Evolutionary conservation across 2,888 invertebrate genomes (phyloP).

Genomic region (Trachelus tabidus): DNA sequence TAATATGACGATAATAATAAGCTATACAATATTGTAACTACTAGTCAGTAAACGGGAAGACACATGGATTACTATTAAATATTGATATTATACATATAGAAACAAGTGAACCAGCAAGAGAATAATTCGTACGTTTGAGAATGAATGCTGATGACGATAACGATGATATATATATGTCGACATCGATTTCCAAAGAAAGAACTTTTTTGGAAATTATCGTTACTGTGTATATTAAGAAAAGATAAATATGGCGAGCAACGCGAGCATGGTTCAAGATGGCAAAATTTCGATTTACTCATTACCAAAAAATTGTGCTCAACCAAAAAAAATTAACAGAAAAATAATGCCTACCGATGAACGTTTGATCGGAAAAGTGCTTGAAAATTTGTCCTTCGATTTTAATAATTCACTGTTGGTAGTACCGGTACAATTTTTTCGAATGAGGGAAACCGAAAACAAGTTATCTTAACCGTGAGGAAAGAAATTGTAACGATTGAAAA

Average conservation of each 20-base stretch:
- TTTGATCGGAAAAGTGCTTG: background rate
- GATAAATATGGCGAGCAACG: background rate
- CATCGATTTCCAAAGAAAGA: background rate
- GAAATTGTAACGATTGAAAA: background rate
- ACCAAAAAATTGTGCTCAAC: background rate
- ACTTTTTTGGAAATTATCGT: background rate
- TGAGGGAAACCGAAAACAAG: background rate
- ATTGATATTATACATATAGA: constrained; percentile 20
- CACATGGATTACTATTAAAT: constrained; percentile 29
- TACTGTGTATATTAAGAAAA: background rate
- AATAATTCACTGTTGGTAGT: background rate
- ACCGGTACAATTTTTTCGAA: background rate
- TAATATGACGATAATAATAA: constrained; percentile 35
- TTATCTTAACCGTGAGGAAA: background rate
- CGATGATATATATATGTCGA: background rate
- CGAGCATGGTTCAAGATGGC: background rate
- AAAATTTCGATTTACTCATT: background rate
- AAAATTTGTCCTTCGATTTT: background rate
- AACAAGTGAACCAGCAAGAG: constrained; percentile 2
- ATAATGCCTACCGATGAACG: background rate
- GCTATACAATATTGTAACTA: constrained; percentile 36
- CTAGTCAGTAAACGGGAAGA: constrained; percentile 32
- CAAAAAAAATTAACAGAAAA: too few species aligned
- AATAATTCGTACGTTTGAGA: background rate
- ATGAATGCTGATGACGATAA: background rate